Percentiles rank a stretch among this genome's conserved stretches.
These are phyloP conservation scores for Scomber colias DNA, from an alignment of 2,113 vertebrate genomes.

Conservation along the genomic window DNA sequence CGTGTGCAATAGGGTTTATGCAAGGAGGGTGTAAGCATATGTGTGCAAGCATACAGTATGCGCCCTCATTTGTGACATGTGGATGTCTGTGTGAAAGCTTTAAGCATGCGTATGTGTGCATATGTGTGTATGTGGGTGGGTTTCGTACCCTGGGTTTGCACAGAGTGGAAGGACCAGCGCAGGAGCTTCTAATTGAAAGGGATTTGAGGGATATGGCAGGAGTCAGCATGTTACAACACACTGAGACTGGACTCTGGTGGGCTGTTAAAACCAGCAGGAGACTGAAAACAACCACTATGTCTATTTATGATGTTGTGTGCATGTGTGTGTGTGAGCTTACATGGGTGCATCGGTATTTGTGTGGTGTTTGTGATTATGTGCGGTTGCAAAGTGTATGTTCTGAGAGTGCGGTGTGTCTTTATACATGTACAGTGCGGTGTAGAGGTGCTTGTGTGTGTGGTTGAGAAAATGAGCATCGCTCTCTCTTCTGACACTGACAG, in stretches of 20 bases:
- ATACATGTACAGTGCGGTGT: conserved; percentile 29
- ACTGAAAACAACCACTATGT: conserved; percentile 73
- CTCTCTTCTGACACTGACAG: conserved; percentile 55
- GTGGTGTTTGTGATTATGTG: conserved; percentile 43
- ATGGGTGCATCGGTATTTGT: conserved; percentile 50
- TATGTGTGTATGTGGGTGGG: conserved; percentile 58
- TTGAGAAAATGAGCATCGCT: conserved; percentile 58
- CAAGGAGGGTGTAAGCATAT: conserved; percentile 44
- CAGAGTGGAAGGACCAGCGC: conserved; percentile 70
- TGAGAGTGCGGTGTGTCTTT: conserved; percentile 32
- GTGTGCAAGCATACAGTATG: conserved; percentile 49
- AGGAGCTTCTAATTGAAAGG: conserved; percentile 85
- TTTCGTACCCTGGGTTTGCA: conserved; percentile 67
- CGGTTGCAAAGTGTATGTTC: conserved; percentile 27
- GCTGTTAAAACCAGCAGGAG: conserved; percentile 81
- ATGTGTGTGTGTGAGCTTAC: conserved; percentile 28
- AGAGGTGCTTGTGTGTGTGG: conserved; percentile 35
- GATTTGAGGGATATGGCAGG: conserved; percentile 80
- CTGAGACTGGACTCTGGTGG: conserved; percentile 76
- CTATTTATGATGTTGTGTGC: conserved; percentile 30
- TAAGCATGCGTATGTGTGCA: conserved; percentile 18
- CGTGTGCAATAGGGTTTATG: conserved; percentile 56
- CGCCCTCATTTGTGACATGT: conserved; percentile 57
- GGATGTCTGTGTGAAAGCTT: conserved; percentile 40
- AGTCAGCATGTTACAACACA: conserved; percentile 79